Conservation (phyloP, 2,113 vertebrate species). For the Amblyopsis rosae region DNA sequence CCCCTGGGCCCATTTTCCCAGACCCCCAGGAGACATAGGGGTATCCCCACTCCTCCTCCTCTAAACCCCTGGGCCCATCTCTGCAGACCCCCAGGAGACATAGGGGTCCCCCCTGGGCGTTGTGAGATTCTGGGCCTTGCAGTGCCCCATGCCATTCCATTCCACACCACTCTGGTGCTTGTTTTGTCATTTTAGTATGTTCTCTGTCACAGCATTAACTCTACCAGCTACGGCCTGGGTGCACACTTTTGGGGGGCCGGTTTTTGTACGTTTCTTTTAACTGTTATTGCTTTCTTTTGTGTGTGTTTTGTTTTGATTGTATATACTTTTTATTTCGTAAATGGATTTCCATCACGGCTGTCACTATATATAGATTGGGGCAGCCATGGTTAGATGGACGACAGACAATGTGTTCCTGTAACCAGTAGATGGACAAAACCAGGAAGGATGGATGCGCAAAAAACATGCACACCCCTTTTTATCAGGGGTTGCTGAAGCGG, state of each 20-base stretch:
- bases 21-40: conserved; percentile 92
- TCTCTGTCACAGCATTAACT: conserved; percentile 21
- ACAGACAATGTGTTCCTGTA: too few species aligned
- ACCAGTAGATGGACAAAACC: too few species aligned
- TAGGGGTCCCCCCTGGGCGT: conserved; percentile 62
- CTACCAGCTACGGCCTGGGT: conserved; percentile 17
- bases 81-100: conserved; percentile 93
- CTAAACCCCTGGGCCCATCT: conserved; percentile 90
- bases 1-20: conserved; percentile 90
- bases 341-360: conserved; percentile 35
- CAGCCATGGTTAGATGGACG: neutral
- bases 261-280: neutral
- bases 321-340: neutral
- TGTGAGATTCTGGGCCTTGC: neutral
- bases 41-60: conserved; percentile 46
- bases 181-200: conserved; percentile 2
- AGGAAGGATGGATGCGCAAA: too few species aligned
- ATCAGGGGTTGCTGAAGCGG: too few species aligned
- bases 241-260: neutral
- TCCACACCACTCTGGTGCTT: conserved; percentile 39
- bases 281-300: neutral
- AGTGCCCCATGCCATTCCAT: neutral
- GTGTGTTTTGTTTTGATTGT: too few species aligned
- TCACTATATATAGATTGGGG: neutral
- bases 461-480: too few species aligned